phyloP scores from a whole-genome alignment of 2,797 vertebrate species.

The Halcyon smyrnensis region DNA sequence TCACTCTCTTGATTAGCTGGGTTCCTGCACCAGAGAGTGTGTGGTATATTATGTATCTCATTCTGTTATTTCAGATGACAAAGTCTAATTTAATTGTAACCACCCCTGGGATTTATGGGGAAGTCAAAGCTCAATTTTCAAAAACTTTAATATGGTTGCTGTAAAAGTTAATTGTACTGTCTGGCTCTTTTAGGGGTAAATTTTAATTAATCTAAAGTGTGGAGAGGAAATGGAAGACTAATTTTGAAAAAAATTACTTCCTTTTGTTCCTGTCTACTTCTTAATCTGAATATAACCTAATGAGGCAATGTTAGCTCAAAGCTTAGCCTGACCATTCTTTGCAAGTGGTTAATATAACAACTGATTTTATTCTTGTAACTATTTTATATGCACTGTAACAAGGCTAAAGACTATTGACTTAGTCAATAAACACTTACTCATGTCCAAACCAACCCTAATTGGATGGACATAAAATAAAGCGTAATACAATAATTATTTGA shows the following conservation, averaged over 20 bases:
- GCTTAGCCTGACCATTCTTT: slow-evolving; percentile 21
- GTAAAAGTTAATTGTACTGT: slow-evolving; percentile 66
- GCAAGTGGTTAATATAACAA: slow-evolving; percentile 20
- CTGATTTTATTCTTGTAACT: slow-evolving; percentile 36
- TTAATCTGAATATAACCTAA: slow-evolving; percentile 55
- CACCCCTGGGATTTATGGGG: slow-evolving; percentile 32
- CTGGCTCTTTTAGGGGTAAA: slow-evolving; percentile 56
- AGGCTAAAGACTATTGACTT: slow-evolving; percentile 57
- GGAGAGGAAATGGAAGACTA: slow-evolving; percentile 44
- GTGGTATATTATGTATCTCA: not conserved
- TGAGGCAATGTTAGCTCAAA: slow-evolving; percentile 42
- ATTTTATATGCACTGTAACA: slow-evolving; percentile 31
- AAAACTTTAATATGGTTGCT: slow-evolving; percentile 54
- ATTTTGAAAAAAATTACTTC: slow-evolving; percentile 7
- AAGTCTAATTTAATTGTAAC: slow-evolving; percentile 59
- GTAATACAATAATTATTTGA: slow-evolving; percentile 57
- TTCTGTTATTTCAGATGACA: slow-evolving; percentile 41
- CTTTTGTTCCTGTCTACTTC: slow-evolving; percentile 50
- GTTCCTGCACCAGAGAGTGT: not conserved
- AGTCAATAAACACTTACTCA: slow-evolving; percentile 58
- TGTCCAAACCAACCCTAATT: slow-evolving; percentile 48
- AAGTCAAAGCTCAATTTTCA: slow-evolving; percentile 40
- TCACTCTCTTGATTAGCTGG: not conserved
- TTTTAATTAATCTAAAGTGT: slow-evolving; percentile 68
- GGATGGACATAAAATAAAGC: slow-evolving; percentile 41